Percentiles rank a stretch among this genome's conserved stretches.
These are phyloP conservation scores for Gallinago media DNA, from an alignment of 2,113 vertebrate genomes.

Conservation along the genomic window DNA sequence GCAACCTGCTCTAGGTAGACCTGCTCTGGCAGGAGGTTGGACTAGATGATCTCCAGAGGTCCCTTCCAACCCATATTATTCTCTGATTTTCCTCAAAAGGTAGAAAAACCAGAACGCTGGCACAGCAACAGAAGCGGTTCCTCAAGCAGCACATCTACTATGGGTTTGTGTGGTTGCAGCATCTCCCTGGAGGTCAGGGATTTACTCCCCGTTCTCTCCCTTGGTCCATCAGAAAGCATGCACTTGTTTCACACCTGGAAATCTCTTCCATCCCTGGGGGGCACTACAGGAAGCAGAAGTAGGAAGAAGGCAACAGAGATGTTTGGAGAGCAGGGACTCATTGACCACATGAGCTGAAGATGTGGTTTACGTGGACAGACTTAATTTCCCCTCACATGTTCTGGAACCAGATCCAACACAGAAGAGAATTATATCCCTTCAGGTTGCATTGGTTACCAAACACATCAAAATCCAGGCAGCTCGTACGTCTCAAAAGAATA, in stretches of 20 bases:
- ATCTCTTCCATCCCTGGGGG: fast-evolving
- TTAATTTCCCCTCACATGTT: not conserved
- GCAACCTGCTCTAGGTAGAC: too few species aligned
- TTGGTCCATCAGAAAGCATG: not conserved
- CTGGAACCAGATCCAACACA: not conserved
- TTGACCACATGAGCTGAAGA: not conserved
- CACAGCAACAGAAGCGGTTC: not conserved
- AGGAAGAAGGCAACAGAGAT: not conserved
- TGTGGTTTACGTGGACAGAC: fast-evolving
- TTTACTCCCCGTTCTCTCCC: not conserved
- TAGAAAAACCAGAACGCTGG: not conserved
- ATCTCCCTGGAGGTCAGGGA: not conserved
- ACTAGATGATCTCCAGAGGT: too few species aligned
- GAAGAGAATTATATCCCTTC: not conserved
- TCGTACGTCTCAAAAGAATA: not conserved
- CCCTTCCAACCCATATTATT: too few species aligned
- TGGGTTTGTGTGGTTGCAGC: not conserved
- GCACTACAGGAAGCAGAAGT: not conserved
- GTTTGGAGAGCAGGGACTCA: not conserved
- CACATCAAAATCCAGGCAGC: not conserved
- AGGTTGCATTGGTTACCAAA: not conserved
- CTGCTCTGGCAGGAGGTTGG: too few species aligned
- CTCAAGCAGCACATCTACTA: not conserved
- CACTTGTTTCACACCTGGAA: not conserved
- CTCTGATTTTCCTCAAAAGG: not conserved